These are phyloP conservation scores for Drosophila kanapiae DNA, from an alignment of 1,140 invertebrate genomes.

Conservation along the genomic window DNA sequence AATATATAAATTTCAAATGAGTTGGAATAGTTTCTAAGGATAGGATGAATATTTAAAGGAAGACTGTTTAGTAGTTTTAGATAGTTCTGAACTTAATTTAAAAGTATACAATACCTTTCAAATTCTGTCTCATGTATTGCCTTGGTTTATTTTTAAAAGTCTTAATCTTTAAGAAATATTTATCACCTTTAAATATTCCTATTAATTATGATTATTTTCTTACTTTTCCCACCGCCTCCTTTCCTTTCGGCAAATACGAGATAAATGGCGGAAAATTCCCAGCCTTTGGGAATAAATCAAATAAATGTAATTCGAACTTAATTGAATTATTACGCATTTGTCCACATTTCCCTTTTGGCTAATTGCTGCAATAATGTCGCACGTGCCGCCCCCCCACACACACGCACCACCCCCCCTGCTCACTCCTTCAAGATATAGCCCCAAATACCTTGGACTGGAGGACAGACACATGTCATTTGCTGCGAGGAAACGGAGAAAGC, in stretches of 20 bases:
- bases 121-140: no score
- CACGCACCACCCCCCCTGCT: neutral
- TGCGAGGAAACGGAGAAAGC: constrained; percentile 14
- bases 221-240: neutral
- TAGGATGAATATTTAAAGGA: neutral
- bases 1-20: neutral
- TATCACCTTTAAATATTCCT: neutral
- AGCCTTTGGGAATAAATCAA: constrained; percentile 72
- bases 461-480: constrained; percentile 63
- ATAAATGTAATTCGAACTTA: constrained; percentile 79
- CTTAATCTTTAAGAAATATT: no score
- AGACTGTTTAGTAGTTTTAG: neutral
- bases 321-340: constrained; percentile 82
- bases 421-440: constrained; percentile 3
- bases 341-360: constrained; percentile 68
- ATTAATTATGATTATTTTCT: neutral
- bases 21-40: neutral
- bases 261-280: constrained; percentile 29
- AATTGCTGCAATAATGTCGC: constrained; percentile 81
- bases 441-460: constrained; percentile 29
- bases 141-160: no score
- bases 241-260: neutral
- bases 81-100: neutral
- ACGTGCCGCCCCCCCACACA: constrained; percentile 50
- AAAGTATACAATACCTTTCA: no score